Percentiles rank a stretch among this genome's conserved stretches.
Conservation (phyloP, 2,888 invertebrate genomes). For the Julus scanicus region DNA sequence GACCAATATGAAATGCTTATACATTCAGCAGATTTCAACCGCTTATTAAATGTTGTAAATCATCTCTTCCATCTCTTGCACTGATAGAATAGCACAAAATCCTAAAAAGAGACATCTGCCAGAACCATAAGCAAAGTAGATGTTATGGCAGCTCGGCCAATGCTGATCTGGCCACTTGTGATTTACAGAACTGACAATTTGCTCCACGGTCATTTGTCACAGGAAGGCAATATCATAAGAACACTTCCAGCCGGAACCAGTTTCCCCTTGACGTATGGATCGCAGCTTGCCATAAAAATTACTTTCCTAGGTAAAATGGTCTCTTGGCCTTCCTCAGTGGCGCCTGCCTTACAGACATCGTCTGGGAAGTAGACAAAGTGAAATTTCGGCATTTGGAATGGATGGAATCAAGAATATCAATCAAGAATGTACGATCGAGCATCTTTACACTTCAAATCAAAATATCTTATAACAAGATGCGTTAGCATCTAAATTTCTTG, state of each 20-base stretch:
- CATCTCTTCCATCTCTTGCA: background rate
- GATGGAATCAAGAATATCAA: background rate
- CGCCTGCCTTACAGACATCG: background rate
- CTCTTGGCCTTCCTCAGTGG: background rate
- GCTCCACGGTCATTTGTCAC: slow-evolving; percentile 10
- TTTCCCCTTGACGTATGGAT: slow-evolving; percentile 32
- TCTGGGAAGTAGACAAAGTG: background rate
- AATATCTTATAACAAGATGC: too few relatives aligned
- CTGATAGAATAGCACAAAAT: background rate
- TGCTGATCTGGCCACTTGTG: slow-evolving; percentile 20
- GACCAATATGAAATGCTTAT: slow-evolving; percentile 24
- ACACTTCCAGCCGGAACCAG: background rate
- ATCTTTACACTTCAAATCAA: too few relatives aligned
- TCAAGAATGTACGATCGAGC: too few relatives aligned
- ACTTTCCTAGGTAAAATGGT: background rate
- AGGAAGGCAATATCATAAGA: slow-evolving; percentile 36
- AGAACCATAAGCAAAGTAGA: background rate
- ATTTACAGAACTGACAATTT: slow-evolving; percentile 47
- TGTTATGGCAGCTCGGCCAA: background rate
- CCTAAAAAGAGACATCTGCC: background rate
- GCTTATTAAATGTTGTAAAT: slow-evolving; percentile 42
- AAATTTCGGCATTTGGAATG: background rate
- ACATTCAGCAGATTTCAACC: background rate
- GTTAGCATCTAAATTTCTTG: too few relatives aligned
- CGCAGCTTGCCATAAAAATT: slow-evolving; percentile 36